A percentile compares a stretch with the other conserved stretches of the same genome.
Evolutionary conservation across 1,140 invertebrate species (phyloP).

Genomic region (Drosophila azteca): DNA sequence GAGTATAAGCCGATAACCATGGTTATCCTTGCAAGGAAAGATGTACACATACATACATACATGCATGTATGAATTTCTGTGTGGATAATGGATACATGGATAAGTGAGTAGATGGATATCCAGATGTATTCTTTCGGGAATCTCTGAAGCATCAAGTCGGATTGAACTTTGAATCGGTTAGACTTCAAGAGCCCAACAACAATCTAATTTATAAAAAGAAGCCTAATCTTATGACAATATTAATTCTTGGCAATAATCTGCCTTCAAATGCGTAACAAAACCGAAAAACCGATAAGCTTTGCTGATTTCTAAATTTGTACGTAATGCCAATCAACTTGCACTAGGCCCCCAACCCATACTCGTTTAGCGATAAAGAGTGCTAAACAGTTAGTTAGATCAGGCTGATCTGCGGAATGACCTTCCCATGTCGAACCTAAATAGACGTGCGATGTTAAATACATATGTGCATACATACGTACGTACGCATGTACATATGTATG

Average conservation of each 20-base stretch:
- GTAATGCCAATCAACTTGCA: slow-evolving; percentile 40
- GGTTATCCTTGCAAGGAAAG: too few relatives aligned
- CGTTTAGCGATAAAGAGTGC: slow-evolving; percentile 3
- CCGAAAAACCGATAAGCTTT: slow-evolving; percentile 13
- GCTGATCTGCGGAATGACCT: slow-evolving; percentile 6
- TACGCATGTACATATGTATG: too few relatives aligned
- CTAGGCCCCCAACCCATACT: slow-evolving; percentile 12
- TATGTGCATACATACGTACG: too few relatives aligned
- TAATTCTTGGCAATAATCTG: slow-evolving; percentile 47
- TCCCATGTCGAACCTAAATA: too few relatives aligned
- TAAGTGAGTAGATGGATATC: too few relatives aligned
- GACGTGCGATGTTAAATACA: too few relatives aligned
- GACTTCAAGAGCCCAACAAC: slow-evolving; percentile 8
- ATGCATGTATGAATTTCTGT: not conserved
- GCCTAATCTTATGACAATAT: slow-evolving; percentile 39
- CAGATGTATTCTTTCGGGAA: not conserved
- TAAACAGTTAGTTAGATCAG: not conserved
- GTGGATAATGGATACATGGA: not conserved
- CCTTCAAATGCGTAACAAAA: slow-evolving; percentile 4
- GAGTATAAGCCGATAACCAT: too few relatives aligned
- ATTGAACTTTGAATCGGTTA: slow-evolving; percentile 36
- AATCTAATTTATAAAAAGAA: slow-evolving; percentile 3
- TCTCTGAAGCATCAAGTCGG: not conserved
- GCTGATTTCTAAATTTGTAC: slow-evolving; percentile 41
- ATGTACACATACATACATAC: not conserved